A percentile compares a stretch with the other conserved stretches of the same genome.
Conservation (phyloP, 2,888 invertebrate genomes). For the Ophraella communa region DNA sequence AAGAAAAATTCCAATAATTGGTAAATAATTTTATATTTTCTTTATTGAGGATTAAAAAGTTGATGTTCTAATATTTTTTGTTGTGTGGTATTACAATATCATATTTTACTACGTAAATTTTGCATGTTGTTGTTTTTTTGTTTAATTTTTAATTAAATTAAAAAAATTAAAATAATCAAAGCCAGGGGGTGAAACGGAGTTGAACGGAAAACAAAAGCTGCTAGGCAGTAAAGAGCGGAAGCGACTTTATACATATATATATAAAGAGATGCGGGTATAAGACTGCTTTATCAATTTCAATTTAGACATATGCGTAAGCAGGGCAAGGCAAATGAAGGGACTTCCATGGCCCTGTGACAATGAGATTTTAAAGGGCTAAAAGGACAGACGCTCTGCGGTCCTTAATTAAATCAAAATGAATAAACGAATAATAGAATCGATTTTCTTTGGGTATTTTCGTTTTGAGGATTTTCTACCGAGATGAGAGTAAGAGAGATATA, state of each 20-base stretch:
- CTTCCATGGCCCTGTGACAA: constrained; percentile 37
- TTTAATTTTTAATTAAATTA: too few species aligned
- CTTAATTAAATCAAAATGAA: constrained; percentile 45
- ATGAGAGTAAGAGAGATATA: too few species aligned
- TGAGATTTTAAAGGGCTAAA: constrained; percentile 44
- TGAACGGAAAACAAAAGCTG: constrained; percentile 37
- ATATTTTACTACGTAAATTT: too few species aligned
- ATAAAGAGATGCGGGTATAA: constrained; percentile 40
- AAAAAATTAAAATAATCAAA: constrained; percentile 11
- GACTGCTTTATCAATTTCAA: constrained; percentile 50
- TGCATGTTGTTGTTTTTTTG: too few species aligned
- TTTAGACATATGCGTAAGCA: constrained; percentile 41
- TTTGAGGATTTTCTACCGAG: constrained; percentile 25
- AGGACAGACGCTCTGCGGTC: constrained; percentile 41
- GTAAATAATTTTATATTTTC: too few species aligned
- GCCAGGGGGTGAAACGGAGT: constrained; percentile 27
- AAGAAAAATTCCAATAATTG: too few species aligned
- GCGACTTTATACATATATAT: constrained; percentile 19
- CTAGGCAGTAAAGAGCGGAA: constrained; percentile 12
- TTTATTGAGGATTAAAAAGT: too few species aligned
- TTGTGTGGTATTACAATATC: too few species aligned
- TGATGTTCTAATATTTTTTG: too few species aligned
- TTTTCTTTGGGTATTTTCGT: constrained; percentile 36
- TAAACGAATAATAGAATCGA: constrained; percentile 39
- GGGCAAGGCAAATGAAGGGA: constrained; percentile 15